phyloP scores from a whole-genome alignment of 2,888 invertebrate genomes.

The Calephelis perditalis region DNA sequence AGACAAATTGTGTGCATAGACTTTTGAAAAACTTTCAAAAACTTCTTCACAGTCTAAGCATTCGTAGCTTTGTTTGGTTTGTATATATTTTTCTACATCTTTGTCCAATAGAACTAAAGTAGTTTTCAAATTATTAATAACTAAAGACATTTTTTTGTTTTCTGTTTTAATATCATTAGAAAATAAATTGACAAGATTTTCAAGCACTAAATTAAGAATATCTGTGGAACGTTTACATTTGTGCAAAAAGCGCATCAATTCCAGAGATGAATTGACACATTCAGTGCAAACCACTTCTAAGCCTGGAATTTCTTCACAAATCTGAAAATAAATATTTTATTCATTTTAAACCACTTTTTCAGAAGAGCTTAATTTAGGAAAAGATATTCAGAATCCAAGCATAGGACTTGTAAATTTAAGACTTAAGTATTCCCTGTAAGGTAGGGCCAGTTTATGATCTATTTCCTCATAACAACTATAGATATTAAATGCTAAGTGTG shows the following conservation, averaged over 20 bases:
- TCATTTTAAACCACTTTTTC: conserved; percentile 10
- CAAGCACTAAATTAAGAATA: conserved; percentile 44
- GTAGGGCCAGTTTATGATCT: too few relatives aligned
- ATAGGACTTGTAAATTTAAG: too few relatives aligned
- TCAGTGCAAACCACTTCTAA: conserved; percentile 54
- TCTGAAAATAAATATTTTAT: conserved; percentile 40
- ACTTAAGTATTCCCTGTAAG: too few relatives aligned
- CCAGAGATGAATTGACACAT: conserved; percentile 46
- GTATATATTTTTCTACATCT: conserved; percentile 25
- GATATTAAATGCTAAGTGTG: too few relatives aligned
- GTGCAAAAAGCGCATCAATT: conserved; percentile 43
- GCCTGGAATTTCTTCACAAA: conserved; percentile 48
- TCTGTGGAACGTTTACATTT: conserved; percentile 42
- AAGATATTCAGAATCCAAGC: too few relatives aligned
- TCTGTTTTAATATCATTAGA: conserved; percentile 36
- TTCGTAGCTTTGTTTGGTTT: conserved; percentile 27
- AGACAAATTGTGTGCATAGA: conserved; percentile 43
- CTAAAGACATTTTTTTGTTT: conserved; percentile 45
- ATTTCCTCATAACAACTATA: too few relatives aligned
- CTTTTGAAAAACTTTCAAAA: conserved; percentile 37
- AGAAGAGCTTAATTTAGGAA: background rate
- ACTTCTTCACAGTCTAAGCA: conserved; percentile 43
- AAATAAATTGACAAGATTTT: conserved; percentile 42
- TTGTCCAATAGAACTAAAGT: conserved; percentile 43
- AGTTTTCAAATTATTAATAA: conserved; percentile 41